Evolutionary conservation across 2,797 vertebrate species (phyloP).

Genomic region (Limnodromus scolopaceus): DNA sequence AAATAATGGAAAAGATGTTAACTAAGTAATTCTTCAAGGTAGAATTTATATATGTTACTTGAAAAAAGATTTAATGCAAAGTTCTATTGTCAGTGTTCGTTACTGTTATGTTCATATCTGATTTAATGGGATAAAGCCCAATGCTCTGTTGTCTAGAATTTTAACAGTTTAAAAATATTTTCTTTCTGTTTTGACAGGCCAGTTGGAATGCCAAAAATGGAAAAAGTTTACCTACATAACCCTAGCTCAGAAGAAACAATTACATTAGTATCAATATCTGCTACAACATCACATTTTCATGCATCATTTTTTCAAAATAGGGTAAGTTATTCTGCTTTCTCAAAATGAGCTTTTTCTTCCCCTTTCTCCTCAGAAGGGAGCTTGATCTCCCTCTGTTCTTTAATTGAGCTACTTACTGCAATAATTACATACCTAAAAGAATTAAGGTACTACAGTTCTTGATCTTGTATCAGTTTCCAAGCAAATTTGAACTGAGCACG

Average conservation of each 20-base stretch:
- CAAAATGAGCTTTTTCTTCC: background rate
- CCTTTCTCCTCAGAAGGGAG: background rate
- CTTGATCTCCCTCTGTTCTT: background rate
- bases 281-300: conserved; percentile 99
- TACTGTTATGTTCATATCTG: background rate
- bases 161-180: background rate
- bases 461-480: background rate
- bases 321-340: conserved; percentile 83
- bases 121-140: background rate
- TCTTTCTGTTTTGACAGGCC: conserved; percentile 82
- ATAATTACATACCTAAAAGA: background rate
- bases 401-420: background rate
- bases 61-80: background rate
- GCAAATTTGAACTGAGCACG: background rate
- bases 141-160: background rate
- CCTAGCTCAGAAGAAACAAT: conserved; percentile 99
- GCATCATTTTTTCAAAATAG: conserved; percentile 99
- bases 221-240: conserved; percentile 99
- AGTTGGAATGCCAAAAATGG: conserved; percentile 99
- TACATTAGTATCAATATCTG: conserved; percentile 99
- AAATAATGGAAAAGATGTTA: background rate
- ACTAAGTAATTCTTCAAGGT: background rate
- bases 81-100: background rate
- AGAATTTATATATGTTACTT: background rate
- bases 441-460: background rate